Percentiles rank a stretch among this genome's conserved stretches.
Evolutionary conservation across 1,140 invertebrate species (phyloP).

Genomic region (Melanaphis sacchari): DNA sequence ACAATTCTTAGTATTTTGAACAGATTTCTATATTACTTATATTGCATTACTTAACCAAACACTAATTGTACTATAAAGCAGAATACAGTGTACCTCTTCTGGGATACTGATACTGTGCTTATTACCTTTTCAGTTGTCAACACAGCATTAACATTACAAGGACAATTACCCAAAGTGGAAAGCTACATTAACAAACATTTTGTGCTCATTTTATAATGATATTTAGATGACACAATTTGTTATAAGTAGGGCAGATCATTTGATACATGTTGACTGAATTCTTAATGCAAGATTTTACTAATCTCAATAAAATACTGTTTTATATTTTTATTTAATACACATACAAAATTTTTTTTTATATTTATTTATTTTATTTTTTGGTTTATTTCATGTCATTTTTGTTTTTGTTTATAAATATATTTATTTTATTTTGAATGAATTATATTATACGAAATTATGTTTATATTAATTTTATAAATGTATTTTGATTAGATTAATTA

Average conservation of each 20-base stretch:
- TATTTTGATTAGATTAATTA: neutral
- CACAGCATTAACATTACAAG: neutral
- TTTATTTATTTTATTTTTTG: no score
- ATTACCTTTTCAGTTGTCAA: neutral
- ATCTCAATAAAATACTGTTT: neutral
- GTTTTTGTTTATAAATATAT: no score
- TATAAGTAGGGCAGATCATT: neutral
- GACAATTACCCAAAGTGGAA: conserved; percentile 12
- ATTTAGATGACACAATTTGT: neutral
- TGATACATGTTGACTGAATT: neutral
- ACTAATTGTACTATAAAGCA: conserved; percentile 2
- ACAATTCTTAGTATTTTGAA: neutral
- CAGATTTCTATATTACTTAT: neutral
- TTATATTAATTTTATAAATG: neutral
- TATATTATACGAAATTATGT: neutral
- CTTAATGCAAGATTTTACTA: neutral
- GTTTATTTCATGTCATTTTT: no score
- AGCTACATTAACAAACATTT: neutral
- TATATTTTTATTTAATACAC: neutral
- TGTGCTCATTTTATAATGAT: neutral
- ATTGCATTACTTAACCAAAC: neutral
- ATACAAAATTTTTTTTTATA: neutral
- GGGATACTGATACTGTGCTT: neutral
- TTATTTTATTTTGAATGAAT: neutral
- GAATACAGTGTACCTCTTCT: neutral